Conservation (phyloP, 30 jellyfish, hydroid and myxozoan genomes). For the Aurelia coerulea region DNA sequence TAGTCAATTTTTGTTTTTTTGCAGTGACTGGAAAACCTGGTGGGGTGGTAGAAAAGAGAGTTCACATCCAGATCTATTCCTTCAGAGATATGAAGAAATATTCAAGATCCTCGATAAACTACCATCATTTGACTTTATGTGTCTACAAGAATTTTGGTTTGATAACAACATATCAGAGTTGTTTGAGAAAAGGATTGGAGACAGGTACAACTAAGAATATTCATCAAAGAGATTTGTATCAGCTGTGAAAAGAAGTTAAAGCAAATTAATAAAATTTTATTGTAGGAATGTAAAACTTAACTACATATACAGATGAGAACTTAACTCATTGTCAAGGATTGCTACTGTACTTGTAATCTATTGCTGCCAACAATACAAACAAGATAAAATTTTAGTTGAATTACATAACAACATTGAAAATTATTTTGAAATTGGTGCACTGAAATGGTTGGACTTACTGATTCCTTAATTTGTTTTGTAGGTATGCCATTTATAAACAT, state of each 20-base stretch:
- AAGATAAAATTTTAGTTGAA: too few relatives aligned
- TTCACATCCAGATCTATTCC: conserved; percentile 53
- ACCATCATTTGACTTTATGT: conserved; percentile 60
- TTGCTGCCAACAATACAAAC: too few relatives aligned
- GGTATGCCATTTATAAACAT: conserved; percentile 54
- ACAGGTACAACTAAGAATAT: conserved; percentile 25
- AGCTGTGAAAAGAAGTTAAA: too few relatives aligned
- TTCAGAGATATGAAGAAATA: conserved; percentile 56
- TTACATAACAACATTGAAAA: too few relatives aligned
- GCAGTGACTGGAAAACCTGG: conserved; percentile 55
- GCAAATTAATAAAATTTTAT: too few relatives aligned
- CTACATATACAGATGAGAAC: too few relatives aligned
- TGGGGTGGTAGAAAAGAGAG: conserved; percentile 78
- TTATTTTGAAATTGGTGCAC: too few relatives aligned
- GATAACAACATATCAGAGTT: conserved; percentile 60
- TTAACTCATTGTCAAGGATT: too few relatives aligned
- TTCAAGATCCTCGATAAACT: conserved; percentile 41
- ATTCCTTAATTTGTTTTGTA: neutral
- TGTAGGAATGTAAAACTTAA: too few relatives aligned
- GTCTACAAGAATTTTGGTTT: conserved; percentile 74
- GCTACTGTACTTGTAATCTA: too few relatives aligned
- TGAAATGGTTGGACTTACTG: too few relatives aligned
- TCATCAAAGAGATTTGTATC: neutral
- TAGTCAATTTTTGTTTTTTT: neutral
- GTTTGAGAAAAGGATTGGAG: conserved; percentile 59